Evolutionary conservation across 1,140 invertebrate genomes (phyloP).

Genomic region (Drosophila orena): DNA sequence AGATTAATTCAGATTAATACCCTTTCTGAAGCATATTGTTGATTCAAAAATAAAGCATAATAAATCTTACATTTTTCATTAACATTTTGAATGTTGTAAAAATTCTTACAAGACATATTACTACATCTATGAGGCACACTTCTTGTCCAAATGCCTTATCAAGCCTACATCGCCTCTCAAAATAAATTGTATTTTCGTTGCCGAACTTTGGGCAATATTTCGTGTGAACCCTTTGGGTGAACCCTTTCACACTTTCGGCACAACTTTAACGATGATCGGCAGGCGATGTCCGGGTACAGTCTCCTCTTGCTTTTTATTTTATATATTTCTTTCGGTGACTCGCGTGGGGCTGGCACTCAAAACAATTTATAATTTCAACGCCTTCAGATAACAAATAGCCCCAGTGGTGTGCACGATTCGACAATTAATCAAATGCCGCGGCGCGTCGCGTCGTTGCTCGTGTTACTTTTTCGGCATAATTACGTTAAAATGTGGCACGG

Average conservation of each 20-base stretch:
- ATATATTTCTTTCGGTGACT: conserved; percentile 10
- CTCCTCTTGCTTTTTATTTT: conserved; percentile 3
- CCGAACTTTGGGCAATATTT: conserved; percentile 42
- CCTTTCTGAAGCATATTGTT: not conserved
- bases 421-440: conserved; percentile 75
- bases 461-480: conserved; percentile 83
- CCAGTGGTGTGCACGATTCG: conserved; percentile 77
- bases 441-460: conserved; percentile 71
- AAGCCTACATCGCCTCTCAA: too few species aligned
- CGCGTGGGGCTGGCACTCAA: conserved; percentile 66
- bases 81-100: not conserved
- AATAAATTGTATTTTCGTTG: conserved; percentile 9
- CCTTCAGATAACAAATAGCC: conserved; percentile 83
- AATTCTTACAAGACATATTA: not conserved
- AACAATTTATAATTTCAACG: conserved; percentile 84
- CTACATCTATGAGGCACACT: not conserved
- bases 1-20: not conserved
- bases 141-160: not conserved
- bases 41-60: not conserved
- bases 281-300: conserved; percentile 26
- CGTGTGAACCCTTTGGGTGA: conserved; percentile 73
- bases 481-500: conserved; percentile 74
- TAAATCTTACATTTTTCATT: too few species aligned
- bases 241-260: conserved; percentile 75
- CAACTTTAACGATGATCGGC: conserved; percentile 44